Evolutionary conservation across 2,113 vertebrate species (phyloP).

Genomic region (Cettia cetti): DNA sequence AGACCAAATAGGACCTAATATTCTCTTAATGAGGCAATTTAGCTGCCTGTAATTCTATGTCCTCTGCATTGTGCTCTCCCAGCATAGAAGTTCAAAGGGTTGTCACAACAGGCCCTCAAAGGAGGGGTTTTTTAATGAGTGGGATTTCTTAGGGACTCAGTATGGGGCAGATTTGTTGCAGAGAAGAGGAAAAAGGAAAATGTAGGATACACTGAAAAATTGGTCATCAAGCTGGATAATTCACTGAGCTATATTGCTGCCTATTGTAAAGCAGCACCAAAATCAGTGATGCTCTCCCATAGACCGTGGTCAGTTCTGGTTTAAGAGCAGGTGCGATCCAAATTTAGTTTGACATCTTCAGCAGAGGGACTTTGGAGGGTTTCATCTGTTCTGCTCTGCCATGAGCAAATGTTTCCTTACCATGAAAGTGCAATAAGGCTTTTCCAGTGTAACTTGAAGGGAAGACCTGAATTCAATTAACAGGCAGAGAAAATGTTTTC

Average conservation of each 20-base stretch:
- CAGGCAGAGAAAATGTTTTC: constrained; percentile 31
- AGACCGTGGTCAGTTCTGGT: neutral
- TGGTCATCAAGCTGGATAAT: neutral
- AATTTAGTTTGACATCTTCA: constrained; percentile 13
- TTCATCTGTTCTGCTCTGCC: neutral
- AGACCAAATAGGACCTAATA: neutral
- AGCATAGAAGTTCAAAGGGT: constrained; percentile 38
- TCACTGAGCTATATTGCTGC: neutral
- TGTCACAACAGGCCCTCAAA: constrained; percentile 50
- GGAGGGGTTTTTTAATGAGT: constrained; percentile 28
- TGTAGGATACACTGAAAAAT: neutral
- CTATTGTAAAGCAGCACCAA: neutral
- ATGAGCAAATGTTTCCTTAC: neutral
- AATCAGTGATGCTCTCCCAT: neutral
- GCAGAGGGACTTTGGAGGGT: neutral
- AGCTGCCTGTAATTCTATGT: constrained; percentile 23
- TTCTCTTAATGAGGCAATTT: constrained; percentile 47
- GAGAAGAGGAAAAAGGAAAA: neutral
- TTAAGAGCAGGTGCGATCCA: neutral
- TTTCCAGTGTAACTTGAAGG: neutral
- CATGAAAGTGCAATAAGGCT: neutral
- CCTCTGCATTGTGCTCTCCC: constrained; percentile 16
- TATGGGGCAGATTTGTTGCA: constrained; percentile 23
- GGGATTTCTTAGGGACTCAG: constrained; percentile 12
- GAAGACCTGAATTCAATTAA: constrained; percentile 41